Evolutionary conservation across 1,140 invertebrate species (phyloP), one percentile per base, ranked within the genome.

Genomic region (Melitaea cinxia): DNA sequence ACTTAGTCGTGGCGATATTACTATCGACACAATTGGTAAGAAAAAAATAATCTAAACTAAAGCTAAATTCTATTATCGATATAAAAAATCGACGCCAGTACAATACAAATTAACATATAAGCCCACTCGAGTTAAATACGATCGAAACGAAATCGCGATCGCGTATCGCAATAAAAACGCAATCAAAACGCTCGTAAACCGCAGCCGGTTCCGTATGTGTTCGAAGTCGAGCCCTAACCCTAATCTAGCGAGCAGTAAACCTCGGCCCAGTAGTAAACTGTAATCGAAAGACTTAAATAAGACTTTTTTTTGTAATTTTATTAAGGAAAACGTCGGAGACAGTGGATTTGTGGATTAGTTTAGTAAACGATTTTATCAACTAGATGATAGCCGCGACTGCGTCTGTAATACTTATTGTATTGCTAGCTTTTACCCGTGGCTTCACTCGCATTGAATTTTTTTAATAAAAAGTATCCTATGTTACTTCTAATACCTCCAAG

Each of bases 201-300:
- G 17, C 37, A 12, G 30, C 30, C 9, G 39, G 39, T 45, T 45
- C 39, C 42, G 42, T 47, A 47, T 47, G 42, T 23, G 5, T 47
- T 9, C 42, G 15, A 42, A 42, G 14, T 42, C 37, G 14, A 17
- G 12, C 19, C 42, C 42, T 47, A 47, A 23, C 19, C 42, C 42
- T 47, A 47, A 45, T 45, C 39, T 45, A 19, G 39, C 12, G 14
- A 42, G 19, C 42, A 47, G 42, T 47, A 47, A 47, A 47, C 14
- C 42, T 14, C 42, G 42, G 15, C 21, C 12, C 21, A 19, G 17
- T 23, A 47, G 10, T 47, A 47, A 47, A 47, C 19, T 10, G n/a
- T 21, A 21, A 47, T 47, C 15, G 42, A 17, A 21, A 9, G 19
- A 47, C 9, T 21, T 21, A 33, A 33, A 33, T 33, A 10, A 9